phyloP scores from a whole-genome alignment of 2,113 vertebrate species.

The Cephalopholis sonnerati region DNA sequence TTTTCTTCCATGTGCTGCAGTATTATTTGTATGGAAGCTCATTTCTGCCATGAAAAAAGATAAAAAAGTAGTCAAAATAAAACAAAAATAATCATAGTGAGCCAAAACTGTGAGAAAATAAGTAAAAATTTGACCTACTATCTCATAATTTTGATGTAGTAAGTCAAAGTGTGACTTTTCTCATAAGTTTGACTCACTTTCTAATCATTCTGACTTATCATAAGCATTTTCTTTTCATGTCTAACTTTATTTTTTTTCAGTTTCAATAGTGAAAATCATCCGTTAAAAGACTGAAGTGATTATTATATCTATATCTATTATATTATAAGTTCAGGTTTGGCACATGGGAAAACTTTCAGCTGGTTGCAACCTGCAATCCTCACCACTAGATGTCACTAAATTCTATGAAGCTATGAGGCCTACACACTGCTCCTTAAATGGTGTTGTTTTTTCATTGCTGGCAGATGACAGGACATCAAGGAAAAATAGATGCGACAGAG shows the following conservation, averaged over 20 bases:
- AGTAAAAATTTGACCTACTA: not conserved
- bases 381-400: too few relatives aligned
- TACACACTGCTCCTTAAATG: too few relatives aligned
- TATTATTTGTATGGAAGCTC: not conserved
- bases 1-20: conserved; percentile 1
- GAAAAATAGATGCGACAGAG: too few relatives aligned
- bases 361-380: too few relatives aligned
- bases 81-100: not conserved
- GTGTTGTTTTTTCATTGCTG: too few relatives aligned
- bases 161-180: not conserved
- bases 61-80: not conserved
- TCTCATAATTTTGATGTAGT: not conserved
- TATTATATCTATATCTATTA: too few relatives aligned
- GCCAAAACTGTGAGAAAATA: not conserved
- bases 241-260: not conserved
- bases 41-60: not conserved
- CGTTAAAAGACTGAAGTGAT: not conserved
- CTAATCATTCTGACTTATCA: not conserved
- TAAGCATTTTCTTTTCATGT: not conserved
- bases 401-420: too few relatives aligned
- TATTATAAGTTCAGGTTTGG: too few relatives aligned
- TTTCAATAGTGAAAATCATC: not conserved
- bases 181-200: not conserved
- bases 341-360: too few relatives aligned
- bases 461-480: too few relatives aligned